A percentile compares a stretch with the other conserved stretches of the same genome.
phyloP scores from a whole-genome alignment of 2,113 vertebrate genomes.

The Sminthopsis crassicaudata region DNA sequence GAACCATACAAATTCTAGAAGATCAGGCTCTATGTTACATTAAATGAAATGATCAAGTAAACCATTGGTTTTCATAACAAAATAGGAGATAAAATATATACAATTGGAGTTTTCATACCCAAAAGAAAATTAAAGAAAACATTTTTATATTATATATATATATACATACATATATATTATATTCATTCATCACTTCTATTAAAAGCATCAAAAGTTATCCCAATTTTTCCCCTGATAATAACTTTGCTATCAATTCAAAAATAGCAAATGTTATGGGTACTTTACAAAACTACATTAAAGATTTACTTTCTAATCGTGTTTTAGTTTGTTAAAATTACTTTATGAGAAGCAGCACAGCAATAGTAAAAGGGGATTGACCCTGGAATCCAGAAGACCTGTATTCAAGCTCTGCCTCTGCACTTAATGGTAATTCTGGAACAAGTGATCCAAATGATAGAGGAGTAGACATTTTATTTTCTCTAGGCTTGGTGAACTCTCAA shows the following conservation, averaged over 20 bases:
- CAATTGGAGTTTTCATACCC: background rate
- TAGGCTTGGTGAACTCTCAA: background rate
- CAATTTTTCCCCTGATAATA: constrained; percentile 1
- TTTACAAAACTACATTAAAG: constrained; percentile 9
- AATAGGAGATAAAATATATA: constrained; percentile 5
- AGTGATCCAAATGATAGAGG: background rate
- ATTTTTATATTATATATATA: background rate
- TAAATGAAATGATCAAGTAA: constrained; percentile 34
- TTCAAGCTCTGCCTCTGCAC: background rate
- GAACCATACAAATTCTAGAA: background rate
- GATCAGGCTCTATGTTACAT: background rate
- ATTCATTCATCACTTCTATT: constrained; percentile 34
- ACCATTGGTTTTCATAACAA: constrained; percentile 14
- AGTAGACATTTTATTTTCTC: background rate
- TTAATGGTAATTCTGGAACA: background rate
- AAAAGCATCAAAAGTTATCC: background rate
- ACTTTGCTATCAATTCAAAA: constrained; percentile 20
- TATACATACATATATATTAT: no score
- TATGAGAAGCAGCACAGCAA: background rate
- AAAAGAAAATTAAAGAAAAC: constrained; percentile 1
- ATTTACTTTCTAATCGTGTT: background rate
- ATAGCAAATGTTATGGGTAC: background rate
- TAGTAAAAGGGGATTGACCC: background rate
- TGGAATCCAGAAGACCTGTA: background rate
- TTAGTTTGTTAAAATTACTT: constrained; percentile 30